A percentile compares a stretch with the other conserved stretches of the same genome.
Conservation (phyloP, 2,797 vertebrate genomes). For the Neosalanx taihuensis region DNA sequence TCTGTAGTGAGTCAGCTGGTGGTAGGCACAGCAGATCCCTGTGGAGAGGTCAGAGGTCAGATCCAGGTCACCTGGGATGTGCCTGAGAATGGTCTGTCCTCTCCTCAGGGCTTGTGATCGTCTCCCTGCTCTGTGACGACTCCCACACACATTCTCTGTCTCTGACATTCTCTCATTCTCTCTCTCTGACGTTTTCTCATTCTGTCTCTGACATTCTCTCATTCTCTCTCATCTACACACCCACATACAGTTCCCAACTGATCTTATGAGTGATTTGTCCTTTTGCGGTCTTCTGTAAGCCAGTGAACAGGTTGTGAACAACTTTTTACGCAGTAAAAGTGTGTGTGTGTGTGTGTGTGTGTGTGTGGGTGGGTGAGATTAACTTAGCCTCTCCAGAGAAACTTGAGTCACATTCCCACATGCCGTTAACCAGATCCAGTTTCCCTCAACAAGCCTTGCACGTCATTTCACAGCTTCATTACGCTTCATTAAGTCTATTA, state of each 20-base stretch:
- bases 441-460: conserved; percentile 21
- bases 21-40: neutral
- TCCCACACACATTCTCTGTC: conserved; percentile 8
- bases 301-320: conserved; percentile 18
- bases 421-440: conserved; percentile 40
- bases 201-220: neutral
- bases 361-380: conserved; percentile 30
- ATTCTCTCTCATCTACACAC: conserved; percentile 14
- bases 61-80: conserved; percentile 2
- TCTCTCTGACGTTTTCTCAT: neutral
- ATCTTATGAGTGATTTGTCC: conserved; percentile 33
- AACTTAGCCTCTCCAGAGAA: conserved; percentile 35
- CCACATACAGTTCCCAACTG: conserved; percentile 38
- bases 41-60: neutral
- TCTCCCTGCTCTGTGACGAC: neutral
- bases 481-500: neutral
- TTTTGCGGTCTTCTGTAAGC: conserved; percentile 11
- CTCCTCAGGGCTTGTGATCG: neutral
- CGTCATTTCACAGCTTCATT: conserved; percentile 18
- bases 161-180: conserved; percentile 6
- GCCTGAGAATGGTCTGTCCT: neutral
- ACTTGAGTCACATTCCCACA: conserved; percentile 42
- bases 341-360: conserved; percentile 25
- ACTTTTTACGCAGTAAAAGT: conserved; percentile 1
- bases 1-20: neutral